phyloP scores from a whole-genome alignment of 2,888 invertebrate genomes.

The Pharmacophagus antenor region DNA sequence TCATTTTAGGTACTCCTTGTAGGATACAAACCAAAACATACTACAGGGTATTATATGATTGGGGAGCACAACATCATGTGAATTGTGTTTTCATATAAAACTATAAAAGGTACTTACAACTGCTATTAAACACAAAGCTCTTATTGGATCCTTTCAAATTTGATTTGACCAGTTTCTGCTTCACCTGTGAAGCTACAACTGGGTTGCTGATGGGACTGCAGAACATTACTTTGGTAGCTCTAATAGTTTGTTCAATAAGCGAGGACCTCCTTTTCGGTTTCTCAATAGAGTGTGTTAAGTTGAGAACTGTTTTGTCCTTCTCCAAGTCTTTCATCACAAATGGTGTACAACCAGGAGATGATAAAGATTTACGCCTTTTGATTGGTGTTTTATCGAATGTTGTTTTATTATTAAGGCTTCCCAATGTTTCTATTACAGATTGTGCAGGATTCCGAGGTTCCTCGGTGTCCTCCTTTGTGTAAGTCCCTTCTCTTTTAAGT shows the following conservation, averaged over 20 bases:
- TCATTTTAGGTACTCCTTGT: no score
- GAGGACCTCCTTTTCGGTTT: slow-evolving; percentile 47
- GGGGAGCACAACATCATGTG: no score
- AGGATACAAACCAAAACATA: no score
- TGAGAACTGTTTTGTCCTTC: slow-evolving; percentile 51
- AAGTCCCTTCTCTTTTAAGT: slow-evolving; percentile 67
- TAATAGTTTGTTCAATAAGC: slow-evolving; percentile 40
- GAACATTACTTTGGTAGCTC: slow-evolving; percentile 67
- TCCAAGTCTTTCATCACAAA: slow-evolving; percentile 48
- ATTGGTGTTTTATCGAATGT: slow-evolving; percentile 46
- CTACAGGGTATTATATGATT: no score
- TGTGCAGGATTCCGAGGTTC: slow-evolving; percentile 1
- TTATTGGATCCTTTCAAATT: slow-evolving; percentile 74
- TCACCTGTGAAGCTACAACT: slow-evolving; percentile 46
- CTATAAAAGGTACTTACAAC: slow-evolving; percentile 48
- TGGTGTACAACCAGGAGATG: slow-evolving; percentile 65
- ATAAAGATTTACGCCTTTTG: slow-evolving; percentile 47
- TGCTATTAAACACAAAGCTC: slow-evolving; percentile 68
- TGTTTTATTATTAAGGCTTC: slow-evolving; percentile 26
- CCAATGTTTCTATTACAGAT: slow-evolving; percentile 21
- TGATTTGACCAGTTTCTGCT: slow-evolving; percentile 68
- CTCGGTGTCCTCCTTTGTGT: slow-evolving; percentile 59
- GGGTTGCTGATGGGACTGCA: slow-evolving; percentile 66
- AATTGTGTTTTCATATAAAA: neutral
- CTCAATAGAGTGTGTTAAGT: slow-evolving; percentile 66